Evolutionary conservation across 2,888 invertebrate genomes (phyloP).

Genomic region (Rhagophthalmus giganteus): DNA sequence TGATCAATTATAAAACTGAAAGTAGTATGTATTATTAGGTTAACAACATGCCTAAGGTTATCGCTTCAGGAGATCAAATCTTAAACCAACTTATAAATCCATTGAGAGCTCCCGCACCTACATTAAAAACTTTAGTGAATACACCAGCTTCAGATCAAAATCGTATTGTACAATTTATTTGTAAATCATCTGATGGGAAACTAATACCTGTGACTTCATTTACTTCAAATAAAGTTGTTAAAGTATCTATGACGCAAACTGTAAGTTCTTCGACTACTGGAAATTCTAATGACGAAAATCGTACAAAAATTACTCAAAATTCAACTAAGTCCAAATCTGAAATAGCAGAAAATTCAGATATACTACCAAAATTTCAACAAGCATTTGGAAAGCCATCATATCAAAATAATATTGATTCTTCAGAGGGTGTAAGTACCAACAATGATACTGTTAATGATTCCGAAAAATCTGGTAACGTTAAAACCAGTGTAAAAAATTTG

Average conservation of each 20-base stretch:
- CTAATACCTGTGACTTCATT: constrained; percentile 61
- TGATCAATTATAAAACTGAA: too few species aligned
- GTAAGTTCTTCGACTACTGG: constrained; percentile 34
- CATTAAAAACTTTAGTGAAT: constrained; percentile 37
- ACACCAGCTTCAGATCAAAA: constrained; percentile 43
- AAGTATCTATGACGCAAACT: constrained; percentile 46
- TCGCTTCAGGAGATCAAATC: constrained; percentile 35
- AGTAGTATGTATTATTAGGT: constrained; percentile 30
- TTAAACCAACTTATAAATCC: constrained; percentile 38
- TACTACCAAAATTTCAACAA: constrained; percentile 75
- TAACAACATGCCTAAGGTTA: constrained; percentile 32
- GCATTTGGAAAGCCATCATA: constrained; percentile 76
- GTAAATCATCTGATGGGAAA: constrained; percentile 65
- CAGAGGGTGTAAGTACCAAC: constrained; percentile 32
- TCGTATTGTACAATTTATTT: constrained; percentile 63
- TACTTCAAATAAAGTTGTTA: constrained; percentile 61
- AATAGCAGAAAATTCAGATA: constrained; percentile 50
- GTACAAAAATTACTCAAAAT: constrained; percentile 60
- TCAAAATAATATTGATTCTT: constrained; percentile 47
- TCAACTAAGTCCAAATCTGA: constrained; percentile 44
- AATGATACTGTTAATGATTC: constrained; percentile 26
- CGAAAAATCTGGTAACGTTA: constrained; percentile 27
- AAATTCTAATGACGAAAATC: constrained; percentile 61
- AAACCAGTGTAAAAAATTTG: constrained; percentile 27
- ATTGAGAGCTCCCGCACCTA: constrained; percentile 34